These are phyloP conservation scores for Atrichornis clamosus DNA, from an alignment of 2,113 vertebrate genomes.

Conservation along the genomic window DNA sequence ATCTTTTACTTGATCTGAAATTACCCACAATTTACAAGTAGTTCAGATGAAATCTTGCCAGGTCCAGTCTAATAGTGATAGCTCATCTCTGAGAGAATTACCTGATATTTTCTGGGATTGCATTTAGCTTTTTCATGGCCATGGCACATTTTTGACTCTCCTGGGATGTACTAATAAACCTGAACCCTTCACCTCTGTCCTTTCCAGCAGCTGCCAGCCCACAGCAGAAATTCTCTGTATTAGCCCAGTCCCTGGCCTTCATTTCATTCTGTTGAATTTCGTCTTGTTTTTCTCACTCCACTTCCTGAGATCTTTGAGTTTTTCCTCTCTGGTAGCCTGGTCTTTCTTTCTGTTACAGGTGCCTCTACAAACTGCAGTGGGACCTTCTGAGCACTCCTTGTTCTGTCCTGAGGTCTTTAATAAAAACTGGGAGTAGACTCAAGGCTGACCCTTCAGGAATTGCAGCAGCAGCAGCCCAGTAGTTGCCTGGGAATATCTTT, in stretches of 20 bases:
- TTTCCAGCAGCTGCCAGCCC: conserved; percentile 21
- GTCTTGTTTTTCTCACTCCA: not conserved
- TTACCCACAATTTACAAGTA: not conserved
- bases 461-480: not conserved
- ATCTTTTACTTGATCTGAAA: not conserved
- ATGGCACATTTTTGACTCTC: not conserved
- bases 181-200: conserved; percentile 5
- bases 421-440: not conserved
- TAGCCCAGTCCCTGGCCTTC: not conserved
- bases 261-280: not conserved
- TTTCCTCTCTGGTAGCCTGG: not conserved
- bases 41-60: not conserved
- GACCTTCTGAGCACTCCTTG: not conserved
- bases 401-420: not conserved
- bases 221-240: not conserved
- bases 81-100: not conserved
- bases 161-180: not conserved
- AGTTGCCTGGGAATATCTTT: not conserved
- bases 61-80: not conserved
- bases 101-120: not conserved
- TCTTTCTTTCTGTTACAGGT: not conserved
- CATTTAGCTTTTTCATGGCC: not conserved
- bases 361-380: not conserved
- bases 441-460: not conserved
- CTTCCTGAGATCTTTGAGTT: not conserved